Evolutionary conservation across 1,140 invertebrate species (phyloP).

Genomic region (Trichomalopsis sarcophagae): DNA sequence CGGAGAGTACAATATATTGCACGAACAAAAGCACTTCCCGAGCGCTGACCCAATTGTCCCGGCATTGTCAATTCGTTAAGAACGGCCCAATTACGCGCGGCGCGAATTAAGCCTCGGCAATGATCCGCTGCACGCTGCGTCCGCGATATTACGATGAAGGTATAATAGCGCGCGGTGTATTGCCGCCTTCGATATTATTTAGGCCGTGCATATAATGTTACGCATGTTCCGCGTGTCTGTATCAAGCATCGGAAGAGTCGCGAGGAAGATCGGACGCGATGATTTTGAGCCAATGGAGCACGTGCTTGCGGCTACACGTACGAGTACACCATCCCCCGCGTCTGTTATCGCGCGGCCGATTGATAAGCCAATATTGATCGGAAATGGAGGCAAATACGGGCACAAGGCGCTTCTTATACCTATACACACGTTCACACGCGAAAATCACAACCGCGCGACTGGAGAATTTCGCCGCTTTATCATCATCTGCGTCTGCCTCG

Average conservation of each 20-base stretch:
- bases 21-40: too few species aligned
- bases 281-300: not conserved
- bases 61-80: conserved; percentile 8
- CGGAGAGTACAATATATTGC: too few species aligned
- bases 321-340: too few species aligned
- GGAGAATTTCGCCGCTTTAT: not conserved
- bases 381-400: not conserved
- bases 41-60: not conserved
- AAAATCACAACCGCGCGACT: not conserved
- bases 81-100: not conserved
- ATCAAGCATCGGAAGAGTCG: not conserved
- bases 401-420: too few species aligned
- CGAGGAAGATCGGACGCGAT: not conserved
- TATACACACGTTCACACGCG: too few species aligned
- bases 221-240: not conserved
- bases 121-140: not conserved
- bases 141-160: too few species aligned
- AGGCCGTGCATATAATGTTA: not conserved
- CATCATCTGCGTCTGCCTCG: too few species aligned
- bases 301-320: not conserved
- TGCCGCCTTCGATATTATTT: too few species aligned
- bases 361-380: conserved; percentile 4
- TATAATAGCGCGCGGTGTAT: too few species aligned
- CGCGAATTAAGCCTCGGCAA: not conserved
- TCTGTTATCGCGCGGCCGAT: not conserved